Evolutionary conservation across 2,888 invertebrate species (phyloP).

Genomic region (Empis livida): DNA sequence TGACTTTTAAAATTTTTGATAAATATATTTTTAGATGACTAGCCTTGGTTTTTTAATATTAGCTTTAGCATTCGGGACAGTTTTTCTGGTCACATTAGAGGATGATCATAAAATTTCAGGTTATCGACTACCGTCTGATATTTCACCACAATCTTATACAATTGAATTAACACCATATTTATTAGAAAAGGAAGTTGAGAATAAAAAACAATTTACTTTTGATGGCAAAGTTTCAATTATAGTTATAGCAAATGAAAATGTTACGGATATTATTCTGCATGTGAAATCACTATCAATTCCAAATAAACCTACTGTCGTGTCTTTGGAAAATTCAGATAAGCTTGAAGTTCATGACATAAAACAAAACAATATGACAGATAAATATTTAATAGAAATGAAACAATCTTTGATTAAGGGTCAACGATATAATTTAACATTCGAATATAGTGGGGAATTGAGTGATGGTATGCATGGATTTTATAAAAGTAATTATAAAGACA

Average conservation of each 20-base stretch:
- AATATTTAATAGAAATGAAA: conserved; percentile 33
- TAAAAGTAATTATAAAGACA: conserved; percentile 31
- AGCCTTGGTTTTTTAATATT: too few species aligned
- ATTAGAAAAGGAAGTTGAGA: conserved; percentile 19
- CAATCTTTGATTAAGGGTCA: conserved; percentile 21
- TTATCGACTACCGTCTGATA: conserved; percentile 24
- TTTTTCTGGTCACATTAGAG: too few species aligned
- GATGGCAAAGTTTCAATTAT: conserved; percentile 36
- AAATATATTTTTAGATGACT: too few species aligned
- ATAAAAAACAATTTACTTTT: conserved; percentile 24
- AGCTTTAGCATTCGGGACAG: too few species aligned
- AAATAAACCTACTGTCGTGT: conserved; percentile 5
- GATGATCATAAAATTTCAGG: conserved; percentile 6
- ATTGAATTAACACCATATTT: conserved; percentile 42
- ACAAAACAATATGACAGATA: conserved; percentile 27
- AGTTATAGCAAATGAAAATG: conserved; percentile 32
- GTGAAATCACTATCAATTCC: neutral
- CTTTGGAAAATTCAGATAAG: conserved; percentile 24
- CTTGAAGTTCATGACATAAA: conserved; percentile 23
- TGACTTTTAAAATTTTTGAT: too few species aligned
- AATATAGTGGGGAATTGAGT: conserved; percentile 39
- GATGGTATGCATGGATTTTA: conserved; percentile 42
- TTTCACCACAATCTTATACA: conserved; percentile 41
- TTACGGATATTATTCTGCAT: conserved; percentile 38
- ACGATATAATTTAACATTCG: conserved; percentile 37